Evolutionary conservation across 1,140 invertebrate genomes (phyloP).

Genomic region (Steinernema feltiae): DNA sequence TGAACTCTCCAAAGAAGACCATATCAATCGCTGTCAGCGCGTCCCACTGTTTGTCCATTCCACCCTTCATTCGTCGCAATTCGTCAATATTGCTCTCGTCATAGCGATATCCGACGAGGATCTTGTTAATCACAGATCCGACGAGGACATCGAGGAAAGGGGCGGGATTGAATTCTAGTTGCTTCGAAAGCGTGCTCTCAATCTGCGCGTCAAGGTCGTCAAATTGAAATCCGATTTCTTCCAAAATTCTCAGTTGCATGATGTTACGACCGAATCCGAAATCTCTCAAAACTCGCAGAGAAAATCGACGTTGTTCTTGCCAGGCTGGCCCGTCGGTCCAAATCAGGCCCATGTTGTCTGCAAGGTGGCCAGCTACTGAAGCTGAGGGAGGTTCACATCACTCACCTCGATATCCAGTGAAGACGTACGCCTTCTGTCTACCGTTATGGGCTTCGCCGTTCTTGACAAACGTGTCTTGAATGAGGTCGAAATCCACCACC

Average conservation of each 20-base stretch:
- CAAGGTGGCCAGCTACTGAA: neutral
- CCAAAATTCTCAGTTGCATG: constrained; percentile 20
- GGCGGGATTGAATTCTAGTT: neutral
- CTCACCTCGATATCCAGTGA: neutral
- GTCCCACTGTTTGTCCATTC: too few relatives aligned
- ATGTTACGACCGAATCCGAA: constrained; percentile 29
- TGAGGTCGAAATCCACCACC: constrained; percentile 2
- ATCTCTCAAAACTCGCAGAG: constrained; percentile 16
- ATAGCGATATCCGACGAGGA: constrained; percentile 11
- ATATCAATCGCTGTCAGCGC: too few relatives aligned
- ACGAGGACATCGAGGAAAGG: constrained; percentile 10
- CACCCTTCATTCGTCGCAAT: too few relatives aligned
- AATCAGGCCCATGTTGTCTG: constrained; percentile 15
- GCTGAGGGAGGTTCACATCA: neutral
- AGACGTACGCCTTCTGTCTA: neutral
- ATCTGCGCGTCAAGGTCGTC: neutral
- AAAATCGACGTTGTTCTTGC: constrained; percentile 25
- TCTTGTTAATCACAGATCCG: constrained; percentile 20
- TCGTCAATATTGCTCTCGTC: constrained; percentile 11
- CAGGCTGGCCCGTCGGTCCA: constrained; percentile 19
- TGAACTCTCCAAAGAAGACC: too few relatives aligned
- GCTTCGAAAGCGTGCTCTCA: too few relatives aligned
- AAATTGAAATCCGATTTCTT: neutral
- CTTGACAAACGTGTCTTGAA: constrained; percentile 16
- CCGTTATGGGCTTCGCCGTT: neutral